Percentiles rank a stretch among this genome's conserved stretches.
These are phyloP conservation scores for Lutjanus erythropterus DNA, from an alignment of 2,113 vertebrate genomes.

Conservation along the genomic window DNA sequence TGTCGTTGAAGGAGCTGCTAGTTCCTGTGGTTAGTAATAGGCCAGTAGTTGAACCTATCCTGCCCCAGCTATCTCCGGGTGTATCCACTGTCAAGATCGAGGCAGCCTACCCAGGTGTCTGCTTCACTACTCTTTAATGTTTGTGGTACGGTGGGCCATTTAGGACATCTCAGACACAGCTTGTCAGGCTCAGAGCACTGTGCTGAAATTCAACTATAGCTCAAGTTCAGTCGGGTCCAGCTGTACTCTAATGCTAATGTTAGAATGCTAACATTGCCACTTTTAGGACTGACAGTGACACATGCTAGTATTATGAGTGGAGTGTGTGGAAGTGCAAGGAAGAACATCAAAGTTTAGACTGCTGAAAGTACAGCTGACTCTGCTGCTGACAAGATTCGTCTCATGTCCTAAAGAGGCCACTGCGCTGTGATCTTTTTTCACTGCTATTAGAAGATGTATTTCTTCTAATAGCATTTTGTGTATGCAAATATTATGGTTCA, in stretches of 20 bases:
- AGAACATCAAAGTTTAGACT: constrained; percentile 2
- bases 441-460: not conserved
- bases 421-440: not conserved
- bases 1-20: constrained; percentile 81
- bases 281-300: not conserved
- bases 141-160: not conserved
- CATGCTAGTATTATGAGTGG: not conserved
- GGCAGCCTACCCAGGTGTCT: constrained; percentile 89
- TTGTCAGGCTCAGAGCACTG: constrained; percentile 6
- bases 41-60: constrained; percentile 86
- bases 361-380: not conserved
- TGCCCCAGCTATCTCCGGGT: constrained; percentile 91
- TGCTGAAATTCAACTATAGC: no score
- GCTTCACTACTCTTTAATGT: constrained; percentile 36
- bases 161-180: constrained; percentile 6
- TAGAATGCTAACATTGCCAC: not conserved
- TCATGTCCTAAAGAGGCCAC: constrained; percentile 20
- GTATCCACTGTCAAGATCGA: constrained; percentile 91
- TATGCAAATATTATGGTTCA: not conserved
- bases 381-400: constrained; percentile 8
- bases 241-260: not conserved
- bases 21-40: constrained; percentile 82
- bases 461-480: no score
- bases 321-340: not conserved
- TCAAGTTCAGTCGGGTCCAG: not conserved